phyloP scores from a whole-genome alignment of 64 coral and sea anemone genomes.

The Acropora yongei region DNA sequence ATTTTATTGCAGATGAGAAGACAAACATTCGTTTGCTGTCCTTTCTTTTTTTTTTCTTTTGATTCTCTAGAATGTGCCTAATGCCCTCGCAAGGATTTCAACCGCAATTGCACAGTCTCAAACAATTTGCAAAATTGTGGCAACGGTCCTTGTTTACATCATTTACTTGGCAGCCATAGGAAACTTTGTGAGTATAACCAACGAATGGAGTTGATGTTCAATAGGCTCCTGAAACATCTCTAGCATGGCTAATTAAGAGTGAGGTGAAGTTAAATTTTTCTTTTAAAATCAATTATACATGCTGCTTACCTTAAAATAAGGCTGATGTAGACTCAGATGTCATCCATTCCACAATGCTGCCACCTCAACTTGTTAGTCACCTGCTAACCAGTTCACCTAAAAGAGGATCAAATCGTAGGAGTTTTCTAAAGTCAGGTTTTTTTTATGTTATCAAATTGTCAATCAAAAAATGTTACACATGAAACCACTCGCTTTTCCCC shows the following conservation, averaged over 20 bases:
- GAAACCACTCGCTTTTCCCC: too few relatives aligned
- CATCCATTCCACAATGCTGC: too few relatives aligned
- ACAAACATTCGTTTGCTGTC: not conserved
- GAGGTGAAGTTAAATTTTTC: too few relatives aligned
- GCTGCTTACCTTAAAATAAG: too few relatives aligned
- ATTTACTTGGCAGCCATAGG: slow-evolving; percentile 82
- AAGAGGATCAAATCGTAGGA: too few relatives aligned
- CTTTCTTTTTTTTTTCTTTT: not conserved
- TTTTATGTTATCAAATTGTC: too few relatives aligned
- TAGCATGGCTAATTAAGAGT: not conserved
- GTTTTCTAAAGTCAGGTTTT: too few relatives aligned
- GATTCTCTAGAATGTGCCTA: slow-evolving; percentile 11
- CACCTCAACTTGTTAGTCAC: too few relatives aligned
- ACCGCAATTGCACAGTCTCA: slow-evolving; percentile 70
- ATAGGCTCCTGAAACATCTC: not conserved
- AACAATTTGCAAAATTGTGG: slow-evolving; percentile 74
- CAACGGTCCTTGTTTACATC: slow-evolving; percentile 74
- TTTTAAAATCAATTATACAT: too few relatives aligned
- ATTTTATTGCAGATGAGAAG: not conserved
- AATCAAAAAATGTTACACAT: too few relatives aligned
- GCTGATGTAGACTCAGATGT: too few relatives aligned
- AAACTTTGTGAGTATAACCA: slow-evolving; percentile 70
- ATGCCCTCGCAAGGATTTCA: slow-evolving; percentile 52
- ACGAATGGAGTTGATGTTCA: not conserved
- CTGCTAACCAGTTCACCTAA: too few relatives aligned